Percentiles rank a stretch among this genome's conserved stretches.
Evolutionary conservation across 2,113 vertebrate genomes (phyloP).

Genomic region (Vanacampus margaritifer): DNA sequence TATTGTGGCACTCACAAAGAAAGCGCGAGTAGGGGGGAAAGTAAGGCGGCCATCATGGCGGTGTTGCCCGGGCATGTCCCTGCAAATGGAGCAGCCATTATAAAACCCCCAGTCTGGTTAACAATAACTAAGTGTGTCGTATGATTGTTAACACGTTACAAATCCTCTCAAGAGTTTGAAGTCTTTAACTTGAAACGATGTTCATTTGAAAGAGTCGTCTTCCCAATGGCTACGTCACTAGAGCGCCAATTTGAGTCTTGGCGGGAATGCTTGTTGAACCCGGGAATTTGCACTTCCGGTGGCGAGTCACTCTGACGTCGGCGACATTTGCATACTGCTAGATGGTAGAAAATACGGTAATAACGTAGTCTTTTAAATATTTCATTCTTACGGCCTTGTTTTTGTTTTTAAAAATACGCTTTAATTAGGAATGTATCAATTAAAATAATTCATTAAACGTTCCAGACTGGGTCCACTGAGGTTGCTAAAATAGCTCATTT

Average conservation of each 20-base stretch:
- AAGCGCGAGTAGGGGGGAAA: not conserved
- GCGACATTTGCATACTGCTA: not conserved
- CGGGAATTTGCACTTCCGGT: constrained; percentile 54
- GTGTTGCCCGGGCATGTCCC: constrained; percentile 50
- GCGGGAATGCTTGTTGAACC: constrained; percentile 61
- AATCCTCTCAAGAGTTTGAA: not conserved
- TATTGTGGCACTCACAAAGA: not conserved
- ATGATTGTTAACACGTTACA: not conserved
- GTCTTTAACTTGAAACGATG: not conserved
- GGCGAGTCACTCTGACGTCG: not conserved
- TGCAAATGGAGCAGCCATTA: not conserved
- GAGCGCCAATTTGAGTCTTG: constrained; percentile 61
- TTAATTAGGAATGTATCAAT: no score
- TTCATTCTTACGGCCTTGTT: no score
- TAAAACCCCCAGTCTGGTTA: rapidly evolving
- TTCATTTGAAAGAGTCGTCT: not conserved
- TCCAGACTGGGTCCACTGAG: no score
- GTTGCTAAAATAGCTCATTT: no score
- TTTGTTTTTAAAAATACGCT: no score
- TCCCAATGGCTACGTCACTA: constrained; percentile 38
- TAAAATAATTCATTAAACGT: no score
- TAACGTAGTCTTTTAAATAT: no score
- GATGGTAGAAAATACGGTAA: not conserved
- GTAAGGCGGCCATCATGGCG: constrained; percentile 51
- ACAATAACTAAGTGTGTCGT: not conserved